Evolutionary conservation across 1,140 invertebrate genomes (phyloP).

Genomic region (Hypothenemus hampei): DNA sequence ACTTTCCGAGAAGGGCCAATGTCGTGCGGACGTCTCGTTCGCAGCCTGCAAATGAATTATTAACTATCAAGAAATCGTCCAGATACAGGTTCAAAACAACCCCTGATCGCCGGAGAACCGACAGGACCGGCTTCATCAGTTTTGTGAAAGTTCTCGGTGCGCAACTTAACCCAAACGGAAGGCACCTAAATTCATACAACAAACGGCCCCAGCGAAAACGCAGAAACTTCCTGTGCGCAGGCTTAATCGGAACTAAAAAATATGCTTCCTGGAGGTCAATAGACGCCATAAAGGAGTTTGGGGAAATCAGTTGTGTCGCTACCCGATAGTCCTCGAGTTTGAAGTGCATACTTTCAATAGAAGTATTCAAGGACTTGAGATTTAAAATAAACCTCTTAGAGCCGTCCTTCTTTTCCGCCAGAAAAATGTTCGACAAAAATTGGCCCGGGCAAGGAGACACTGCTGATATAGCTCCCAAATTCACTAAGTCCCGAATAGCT

Average conservation of each 20-base stretch:
- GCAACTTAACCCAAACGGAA: not conserved
- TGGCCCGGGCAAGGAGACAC: not conserved
- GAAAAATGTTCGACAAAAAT: not conserved
- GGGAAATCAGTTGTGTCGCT: no score
- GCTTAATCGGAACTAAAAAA: not conserved
- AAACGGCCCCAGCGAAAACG: not conserved
- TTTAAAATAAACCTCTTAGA: not conserved
- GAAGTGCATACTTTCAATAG: no score
- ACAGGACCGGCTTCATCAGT: not conserved
- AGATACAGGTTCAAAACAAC: not conserved
- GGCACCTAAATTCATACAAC: not conserved
- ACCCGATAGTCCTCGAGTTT: no score
- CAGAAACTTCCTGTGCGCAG: no score
- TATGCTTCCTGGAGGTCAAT: not conserved
- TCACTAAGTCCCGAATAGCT: no score
- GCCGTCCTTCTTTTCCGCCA: not conserved
- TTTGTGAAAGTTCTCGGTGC: not conserved
- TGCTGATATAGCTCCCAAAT: not conserved
- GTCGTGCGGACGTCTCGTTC: no score
- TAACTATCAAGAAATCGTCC: no score
- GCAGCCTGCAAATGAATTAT: no score
- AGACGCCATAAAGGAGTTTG: no score
- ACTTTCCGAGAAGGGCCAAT: no score
- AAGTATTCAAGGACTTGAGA: not conserved
- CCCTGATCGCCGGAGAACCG: not conserved